Evolutionary conservation across 2,797 vertebrate species (phyloP).

Genomic region (Erethizon dorsatum): DNA sequence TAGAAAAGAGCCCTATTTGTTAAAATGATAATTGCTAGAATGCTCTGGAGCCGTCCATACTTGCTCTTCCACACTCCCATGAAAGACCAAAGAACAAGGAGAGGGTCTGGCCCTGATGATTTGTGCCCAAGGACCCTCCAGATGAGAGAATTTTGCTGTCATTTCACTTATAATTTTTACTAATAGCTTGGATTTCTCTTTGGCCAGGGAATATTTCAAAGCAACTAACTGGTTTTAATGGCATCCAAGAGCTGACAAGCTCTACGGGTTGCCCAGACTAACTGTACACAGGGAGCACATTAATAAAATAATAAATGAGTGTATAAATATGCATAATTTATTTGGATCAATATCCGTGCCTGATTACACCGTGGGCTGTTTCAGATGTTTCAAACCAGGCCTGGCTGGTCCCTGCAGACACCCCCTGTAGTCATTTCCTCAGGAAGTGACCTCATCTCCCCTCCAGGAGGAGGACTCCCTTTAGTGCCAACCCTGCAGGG

Average conservation of each 20-base stretch:
- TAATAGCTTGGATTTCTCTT: conserved; percentile 68
- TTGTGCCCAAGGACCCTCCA: conserved; percentile 10
- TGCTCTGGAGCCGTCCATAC: conserved; percentile 38
- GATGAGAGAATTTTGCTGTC: conserved; percentile 63
- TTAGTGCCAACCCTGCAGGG: conserved; percentile 76
- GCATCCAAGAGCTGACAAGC: conserved; percentile 64
- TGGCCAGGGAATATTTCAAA: conserved; percentile 74
- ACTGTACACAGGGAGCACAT: conserved; percentile 62
- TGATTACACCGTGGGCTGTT: conserved; percentile 79
- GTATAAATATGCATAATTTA: conserved; percentile 86
- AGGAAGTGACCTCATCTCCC: conserved; percentile 90
- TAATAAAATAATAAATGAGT: conserved; percentile 86
- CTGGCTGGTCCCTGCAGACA: conserved; percentile 89
- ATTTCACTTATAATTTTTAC: conserved; percentile 62
- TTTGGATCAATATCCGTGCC: conserved; percentile 85
- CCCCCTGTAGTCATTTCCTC: conserved; percentile 88
- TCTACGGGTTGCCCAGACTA: conserved; percentile 74
- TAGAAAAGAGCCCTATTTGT: conserved; percentile 83
- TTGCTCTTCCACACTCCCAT: conserved; percentile 11
- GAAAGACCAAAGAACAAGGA: neutral
- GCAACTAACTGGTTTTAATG: conserved; percentile 26
- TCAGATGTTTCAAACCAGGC: conserved; percentile 83
- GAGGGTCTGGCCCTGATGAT: neutral
- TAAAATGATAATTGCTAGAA: conserved; percentile 80
- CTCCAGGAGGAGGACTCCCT: conserved; percentile 82